Base-by-base conservation (phyloP, 2,888 invertebrate species). In the Litoditis marina region DNA sequence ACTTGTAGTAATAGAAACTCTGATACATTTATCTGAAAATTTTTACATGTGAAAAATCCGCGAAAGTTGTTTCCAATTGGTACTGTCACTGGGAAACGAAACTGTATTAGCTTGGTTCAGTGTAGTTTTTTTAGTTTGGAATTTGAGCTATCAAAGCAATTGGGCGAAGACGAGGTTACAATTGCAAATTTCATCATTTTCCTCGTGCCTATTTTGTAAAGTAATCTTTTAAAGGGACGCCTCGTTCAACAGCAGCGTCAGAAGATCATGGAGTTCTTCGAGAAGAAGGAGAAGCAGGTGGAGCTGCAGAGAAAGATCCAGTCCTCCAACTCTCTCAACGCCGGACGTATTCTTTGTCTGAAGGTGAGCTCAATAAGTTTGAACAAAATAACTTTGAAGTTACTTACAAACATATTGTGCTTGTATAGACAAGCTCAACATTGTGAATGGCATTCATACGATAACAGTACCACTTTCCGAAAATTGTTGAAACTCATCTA, bases 231-330 rank as follows among this genome's bases (percentile, higher is more conserved):
- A n/a, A n/a, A 82, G 85, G 96, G 96, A 75, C 91, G 95, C 82
- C 88, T 98, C 66, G 96, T 98, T 46, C 95, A 96, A 85, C 94
- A 96, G 84, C 95, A 98, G 85, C 89, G 96, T 77, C 89, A 96
- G 69, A 98, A 98, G 87, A 98, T 98, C 81, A 95, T 96, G 92
- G 98, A 98, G 84, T 94, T 92, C 85, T 98, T 93, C 85, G 95
- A 96, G 83, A 92, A 94, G 84, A 96, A 96, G 84, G 96, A 96
- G 83, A 98, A 98, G 85, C 95, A 96, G 86, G 95, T 96, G 76
- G 96, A 98, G 86, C 88, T 98, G 68, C 94, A 95, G 84, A 94
- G 95, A 87, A 98, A 96, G 88, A 98, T 98, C 85, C 95, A 96
- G 87, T 94, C 93, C 66, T 96, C 96, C 57, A 98, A 96, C 86